Percentiles rank a stretch among this genome's conserved stretches.
phyloP scores from a whole-genome alignment of 2,797 vertebrate species.

The Notamacropus eugenii region DNA sequence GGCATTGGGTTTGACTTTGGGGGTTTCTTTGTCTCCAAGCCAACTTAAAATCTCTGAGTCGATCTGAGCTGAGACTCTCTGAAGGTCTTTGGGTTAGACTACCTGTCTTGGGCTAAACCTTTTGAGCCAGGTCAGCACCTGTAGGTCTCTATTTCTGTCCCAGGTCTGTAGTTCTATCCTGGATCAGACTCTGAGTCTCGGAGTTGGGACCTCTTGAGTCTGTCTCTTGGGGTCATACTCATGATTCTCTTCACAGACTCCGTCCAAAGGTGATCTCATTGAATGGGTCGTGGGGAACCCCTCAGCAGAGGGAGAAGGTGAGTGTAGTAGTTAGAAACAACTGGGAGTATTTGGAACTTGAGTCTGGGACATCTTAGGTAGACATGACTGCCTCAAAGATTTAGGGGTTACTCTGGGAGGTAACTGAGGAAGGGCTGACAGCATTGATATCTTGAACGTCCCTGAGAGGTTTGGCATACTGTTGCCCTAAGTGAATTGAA shows the following conservation, averaged over 20 bases:
- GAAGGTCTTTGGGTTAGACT: background rate
- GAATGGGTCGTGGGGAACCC: conserved; percentile 27
- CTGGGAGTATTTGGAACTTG: background rate
- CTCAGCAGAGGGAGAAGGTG: conserved; percentile 55
- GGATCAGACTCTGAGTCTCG: background rate
- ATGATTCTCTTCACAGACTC: conserved; percentile 58
- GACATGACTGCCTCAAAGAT: background rate
- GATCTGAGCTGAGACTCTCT: background rate
- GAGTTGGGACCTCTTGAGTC: conserved; percentile 14
- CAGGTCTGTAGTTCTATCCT: background rate
- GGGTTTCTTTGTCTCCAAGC: background rate
- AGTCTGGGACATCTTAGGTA: background rate
- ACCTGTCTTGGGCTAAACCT: background rate
- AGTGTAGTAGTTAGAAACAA: background rate
- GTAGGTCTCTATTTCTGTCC: background rate
- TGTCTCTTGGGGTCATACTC: background rate
- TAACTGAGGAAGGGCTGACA: background rate
- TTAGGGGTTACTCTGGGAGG: conserved; percentile 11
- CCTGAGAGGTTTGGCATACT: background rate
- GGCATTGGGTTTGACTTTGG: background rate
- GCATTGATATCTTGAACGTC: background rate
- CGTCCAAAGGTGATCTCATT: conserved; percentile 23
- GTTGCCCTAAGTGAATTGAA: background rate
- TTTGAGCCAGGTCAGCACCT: background rate
- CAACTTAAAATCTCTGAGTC: background rate